phyloP scores from a whole-genome alignment of 2,888 invertebrate species.

The Tipula confusa region DNA sequence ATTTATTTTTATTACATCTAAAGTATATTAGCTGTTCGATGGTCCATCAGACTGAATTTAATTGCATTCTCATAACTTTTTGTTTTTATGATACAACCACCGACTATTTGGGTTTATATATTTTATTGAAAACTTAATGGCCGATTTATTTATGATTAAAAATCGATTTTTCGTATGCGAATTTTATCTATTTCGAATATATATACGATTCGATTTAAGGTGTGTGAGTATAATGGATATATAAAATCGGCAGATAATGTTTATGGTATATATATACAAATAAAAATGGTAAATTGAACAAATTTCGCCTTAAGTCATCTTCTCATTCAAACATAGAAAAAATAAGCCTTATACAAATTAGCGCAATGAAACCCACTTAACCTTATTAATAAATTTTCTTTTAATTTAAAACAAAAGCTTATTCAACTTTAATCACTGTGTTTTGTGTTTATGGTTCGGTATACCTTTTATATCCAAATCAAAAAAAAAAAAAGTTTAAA shows the following conservation, averaged over 20 bases:
- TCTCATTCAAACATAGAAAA: not conserved
- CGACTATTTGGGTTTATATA: no score
- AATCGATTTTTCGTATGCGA: not conserved
- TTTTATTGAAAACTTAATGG: not conserved
- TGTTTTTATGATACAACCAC: not conserved
- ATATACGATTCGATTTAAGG: not conserved
- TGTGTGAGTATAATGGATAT: not conserved
- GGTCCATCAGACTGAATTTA: not conserved
- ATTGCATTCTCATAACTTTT: not conserved
- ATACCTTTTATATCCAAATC: slow-evolving; percentile 12
- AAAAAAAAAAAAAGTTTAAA: no score
- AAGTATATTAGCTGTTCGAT: not conserved
- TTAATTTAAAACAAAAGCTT: not conserved
- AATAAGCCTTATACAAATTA: not conserved
- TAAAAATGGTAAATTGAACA: not conserved
- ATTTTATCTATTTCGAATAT: not conserved
- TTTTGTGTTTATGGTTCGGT: not conserved
- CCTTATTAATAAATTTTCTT: not conserved
- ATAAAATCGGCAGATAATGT: not conserved
- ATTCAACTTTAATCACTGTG: not conserved
- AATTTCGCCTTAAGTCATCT: not conserved
- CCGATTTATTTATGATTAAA: not conserved
- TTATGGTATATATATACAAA: not conserved
- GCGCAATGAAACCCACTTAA: not conserved
- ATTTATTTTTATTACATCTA: not conserved